Base-by-base conservation (phyloP, 2,888 invertebrate genomes). In the Melipona beecheii region DNA sequence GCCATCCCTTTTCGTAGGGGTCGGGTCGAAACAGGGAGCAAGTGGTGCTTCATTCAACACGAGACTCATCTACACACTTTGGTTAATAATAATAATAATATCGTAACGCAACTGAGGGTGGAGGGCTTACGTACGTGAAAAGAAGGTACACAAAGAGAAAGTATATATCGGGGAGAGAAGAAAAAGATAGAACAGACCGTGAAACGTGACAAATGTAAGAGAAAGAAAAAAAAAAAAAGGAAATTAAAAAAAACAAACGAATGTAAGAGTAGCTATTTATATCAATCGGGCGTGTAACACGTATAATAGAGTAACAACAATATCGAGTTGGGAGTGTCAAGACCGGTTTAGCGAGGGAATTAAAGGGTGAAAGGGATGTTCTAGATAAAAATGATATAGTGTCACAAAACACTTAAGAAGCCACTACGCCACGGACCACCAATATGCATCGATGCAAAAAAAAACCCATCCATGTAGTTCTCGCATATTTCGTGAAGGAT, bases 1-100 rank as follows among this genome's bases (percentile, higher is more conserved):
- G 91, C 87, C 92, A 90, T 93, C 93, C 92, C 93, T 93, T 93
- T 94, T 93, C 93, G 91, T 92, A 93, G 94, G 94, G 93, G 94
- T 94, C 94, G 93, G 94, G 93, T 93, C 86, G 88, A 90, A 88
- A 85, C 85, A 81, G 88, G 88, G 87, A 89, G 89, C 85, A 90
- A 87, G 90, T 78, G 90, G 89, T 90, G 91, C 80, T 89, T 92
- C 93, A 93, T 93, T 93, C 93, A 93, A 93, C 91, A 94, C 89
- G 93, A 92, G 89, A 91, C 86, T 93, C 89, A 93, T 91, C 93
- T 94, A 94, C 94, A 93, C 93, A 93, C 87, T 89, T 90, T 89
- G 75, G 31, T 79, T 68, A 73, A 43, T 72, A 86, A 75, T 82
- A 83, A 87, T 84, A 78, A 81, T 24, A n/a, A n/a, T 81, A 79